These are phyloP conservation scores for Climacteris rufus DNA, from an alignment of 2,113 vertebrate genomes.

Conservation along the genomic window DNA sequence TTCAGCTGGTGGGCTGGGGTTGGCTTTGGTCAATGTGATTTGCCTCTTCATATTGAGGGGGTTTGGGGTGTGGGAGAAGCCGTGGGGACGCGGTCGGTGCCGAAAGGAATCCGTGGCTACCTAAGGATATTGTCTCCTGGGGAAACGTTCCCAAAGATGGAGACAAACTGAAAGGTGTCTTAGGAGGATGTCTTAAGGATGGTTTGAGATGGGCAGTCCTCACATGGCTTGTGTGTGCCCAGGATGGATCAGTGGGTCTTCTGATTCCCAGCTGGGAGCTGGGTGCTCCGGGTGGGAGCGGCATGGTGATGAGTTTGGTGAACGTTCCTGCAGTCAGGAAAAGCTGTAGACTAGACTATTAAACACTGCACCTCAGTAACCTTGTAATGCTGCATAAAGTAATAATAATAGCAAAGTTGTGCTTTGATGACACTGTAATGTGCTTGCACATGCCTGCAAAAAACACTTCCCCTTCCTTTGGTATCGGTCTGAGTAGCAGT, in stretches of 20 bases:
- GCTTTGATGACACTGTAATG: constrained; percentile 82
- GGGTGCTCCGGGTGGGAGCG: background rate
- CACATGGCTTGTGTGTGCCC: background rate
- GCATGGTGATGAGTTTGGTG: constrained; percentile 68
- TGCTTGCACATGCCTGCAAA: constrained; percentile 82
- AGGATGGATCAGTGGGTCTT: background rate
- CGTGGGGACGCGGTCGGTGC: background rate
- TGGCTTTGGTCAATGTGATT: background rate
- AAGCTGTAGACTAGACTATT: constrained; percentile 73
- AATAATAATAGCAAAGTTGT: constrained; percentile 82
- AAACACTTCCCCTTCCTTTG: constrained; percentile 71
- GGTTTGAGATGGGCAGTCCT: background rate
- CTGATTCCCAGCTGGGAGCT: background rate
- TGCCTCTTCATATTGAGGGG: background rate
- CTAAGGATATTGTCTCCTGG: background rate
- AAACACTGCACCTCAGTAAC: constrained; percentile 91
- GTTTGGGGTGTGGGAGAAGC: background rate
- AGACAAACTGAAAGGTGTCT: background rate
- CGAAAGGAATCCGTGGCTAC: background rate
- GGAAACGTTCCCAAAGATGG: background rate
- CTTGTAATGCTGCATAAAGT: constrained; percentile 91
- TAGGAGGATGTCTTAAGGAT: background rate
- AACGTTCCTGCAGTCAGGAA: constrained; percentile 67
- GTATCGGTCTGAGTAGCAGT: constrained; percentile 79
- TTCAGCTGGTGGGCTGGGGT: constrained; percentile 37